phyloP scores from a whole-genome alignment of 2,113 vertebrate species.

The Stictonetta naevosa region DNA sequence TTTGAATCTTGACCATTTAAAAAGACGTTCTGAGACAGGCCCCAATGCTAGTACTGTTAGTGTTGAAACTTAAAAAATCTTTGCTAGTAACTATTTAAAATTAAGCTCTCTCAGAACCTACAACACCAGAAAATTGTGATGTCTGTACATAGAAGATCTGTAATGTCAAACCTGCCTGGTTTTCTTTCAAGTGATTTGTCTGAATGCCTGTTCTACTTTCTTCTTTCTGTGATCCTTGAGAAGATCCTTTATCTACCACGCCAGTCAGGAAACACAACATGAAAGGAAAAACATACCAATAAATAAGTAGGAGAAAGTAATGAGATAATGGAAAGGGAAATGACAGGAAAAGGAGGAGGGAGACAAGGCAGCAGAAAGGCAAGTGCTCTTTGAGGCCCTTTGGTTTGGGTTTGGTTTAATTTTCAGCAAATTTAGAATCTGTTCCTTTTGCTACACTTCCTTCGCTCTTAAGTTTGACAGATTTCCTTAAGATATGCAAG shows the following conservation, averaged over 20 bases:
- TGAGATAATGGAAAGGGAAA: background rate
- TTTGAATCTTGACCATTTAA: accelerated
- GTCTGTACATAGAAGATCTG: background rate
- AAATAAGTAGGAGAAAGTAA: background rate
- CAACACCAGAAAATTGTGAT: accelerated
- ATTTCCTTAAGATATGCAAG: background rate
- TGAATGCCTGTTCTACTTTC: background rate
- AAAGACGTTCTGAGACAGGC: background rate
- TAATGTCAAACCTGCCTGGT: accelerated
- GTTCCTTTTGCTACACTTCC: background rate
- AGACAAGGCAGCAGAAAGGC: background rate
- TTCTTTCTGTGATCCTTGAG: background rate
- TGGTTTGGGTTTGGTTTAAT: background rate
- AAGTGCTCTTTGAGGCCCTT: background rate
- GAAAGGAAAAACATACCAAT: background rate
- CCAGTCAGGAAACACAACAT: background rate
- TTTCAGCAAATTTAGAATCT: background rate
- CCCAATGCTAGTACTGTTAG: accelerated
- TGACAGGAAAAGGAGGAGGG: background rate
- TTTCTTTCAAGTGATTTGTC: accelerated
- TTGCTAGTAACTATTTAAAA: background rate
- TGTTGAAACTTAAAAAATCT: too few species aligned
- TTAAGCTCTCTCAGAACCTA: accelerated
- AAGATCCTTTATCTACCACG: background rate
- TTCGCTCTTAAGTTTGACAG: background rate